Evolutionary conservation across 2,797 vertebrate genomes (phyloP), one percentile per base, ranked within the genome.

Genomic region (Adelosebastes latens): DNA sequence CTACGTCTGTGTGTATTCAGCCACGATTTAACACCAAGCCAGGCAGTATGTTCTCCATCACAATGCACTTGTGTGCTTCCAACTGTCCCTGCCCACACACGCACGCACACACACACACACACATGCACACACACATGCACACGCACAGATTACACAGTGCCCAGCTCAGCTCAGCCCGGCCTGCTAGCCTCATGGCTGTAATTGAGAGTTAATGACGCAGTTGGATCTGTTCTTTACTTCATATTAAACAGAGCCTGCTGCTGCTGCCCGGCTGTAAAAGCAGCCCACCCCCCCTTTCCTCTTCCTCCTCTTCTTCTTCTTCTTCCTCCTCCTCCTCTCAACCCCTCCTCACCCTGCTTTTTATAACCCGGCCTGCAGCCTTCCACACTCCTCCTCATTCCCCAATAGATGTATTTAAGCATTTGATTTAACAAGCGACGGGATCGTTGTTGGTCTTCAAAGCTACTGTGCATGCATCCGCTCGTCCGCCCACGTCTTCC

Each of bases 381-480:
- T 68, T 80, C 67, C 79, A 79, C 77, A 69, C 79, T 77, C 62
- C 75, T 77, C 72, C 72, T 94, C 90, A 83, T 95, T 95, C 94
- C 89, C 93, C 95, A 93, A 91, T 95, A 96, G 95, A 95, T 95
- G 94, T 95, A 95, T 96, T 96, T 96, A 95, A 96, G 95, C 93
- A 93, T 96, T 95, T 94, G 94, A 95, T 95, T 97, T 96, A 97
- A 96, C 95, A 95, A 96, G 91, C 89, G 86, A 93, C 92, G 94
- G 62, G 62, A 71, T 79, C 24, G 6, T 94, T 94, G 94, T 94
- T 94, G 92, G 46, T 83, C 84, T 82, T 79, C 72, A 32, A 84
- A 92, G 82, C 74, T 96, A 93, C 93, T 64, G 88, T 95, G 69
- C 42, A 27, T 53, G 62, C 59, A 72, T 78, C 80, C 42, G 24